Evolutionary conservation across 2,797 vertebrate species (phyloP).

Genomic region (Tachyglossus aculeatus): DNA sequence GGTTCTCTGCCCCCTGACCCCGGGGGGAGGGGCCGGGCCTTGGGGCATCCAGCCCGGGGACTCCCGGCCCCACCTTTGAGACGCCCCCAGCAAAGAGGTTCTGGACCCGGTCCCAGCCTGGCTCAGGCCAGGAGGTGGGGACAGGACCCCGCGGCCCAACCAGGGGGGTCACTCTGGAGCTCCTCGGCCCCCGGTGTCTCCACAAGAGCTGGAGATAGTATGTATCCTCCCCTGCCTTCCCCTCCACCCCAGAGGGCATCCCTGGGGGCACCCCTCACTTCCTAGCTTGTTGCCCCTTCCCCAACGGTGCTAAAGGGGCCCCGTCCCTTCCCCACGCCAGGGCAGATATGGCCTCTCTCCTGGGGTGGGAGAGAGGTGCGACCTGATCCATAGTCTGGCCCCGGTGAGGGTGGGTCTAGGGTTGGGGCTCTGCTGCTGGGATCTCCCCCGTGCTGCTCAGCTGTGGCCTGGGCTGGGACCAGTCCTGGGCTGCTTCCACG

Average conservation of each 20-base stretch:
- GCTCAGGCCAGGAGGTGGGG: background rate
- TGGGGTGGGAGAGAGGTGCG: background rate
- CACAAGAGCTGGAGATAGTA: background rate
- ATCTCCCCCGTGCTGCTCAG: too few relatives aligned
- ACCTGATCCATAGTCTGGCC: background rate
- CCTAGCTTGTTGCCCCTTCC: background rate
- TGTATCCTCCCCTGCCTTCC: background rate
- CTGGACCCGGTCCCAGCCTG: background rate
- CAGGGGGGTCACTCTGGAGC: background rate
- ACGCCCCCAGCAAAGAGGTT: background rate
- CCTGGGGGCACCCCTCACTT: background rate
- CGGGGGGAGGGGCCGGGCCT: constrained; percentile 3
- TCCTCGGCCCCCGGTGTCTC: background rate
- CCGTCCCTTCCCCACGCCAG: background rate
- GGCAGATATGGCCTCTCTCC: too few relatives aligned
- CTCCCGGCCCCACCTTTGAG: background rate
- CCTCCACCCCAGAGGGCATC: background rate
- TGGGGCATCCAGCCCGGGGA: background rate
- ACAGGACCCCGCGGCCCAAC: too few relatives aligned
- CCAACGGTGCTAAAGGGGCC: background rate
- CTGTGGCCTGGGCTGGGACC: background rate
- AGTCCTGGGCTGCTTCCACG: too few relatives aligned
- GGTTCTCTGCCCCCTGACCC: constrained; percentile 70
- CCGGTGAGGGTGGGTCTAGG: background rate
- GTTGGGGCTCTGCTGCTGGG: background rate